Conservation (phyloP, 2,797 vertebrate genomes). For the Sebastes miniatus region DNA sequence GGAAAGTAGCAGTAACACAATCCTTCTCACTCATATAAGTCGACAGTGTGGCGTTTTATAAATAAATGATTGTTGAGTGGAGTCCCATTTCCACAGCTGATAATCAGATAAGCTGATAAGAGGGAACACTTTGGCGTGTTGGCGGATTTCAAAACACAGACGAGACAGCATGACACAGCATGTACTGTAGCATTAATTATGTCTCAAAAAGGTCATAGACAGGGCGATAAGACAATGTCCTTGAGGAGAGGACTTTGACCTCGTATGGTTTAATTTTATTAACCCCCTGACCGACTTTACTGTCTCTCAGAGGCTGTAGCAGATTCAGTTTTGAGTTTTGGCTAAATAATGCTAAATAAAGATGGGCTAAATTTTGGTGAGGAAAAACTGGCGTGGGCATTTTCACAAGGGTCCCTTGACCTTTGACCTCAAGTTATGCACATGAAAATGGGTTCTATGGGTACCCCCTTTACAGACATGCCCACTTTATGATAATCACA, state of each 20-base stretch:
- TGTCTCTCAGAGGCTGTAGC: no score
- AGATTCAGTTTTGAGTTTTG: no score
- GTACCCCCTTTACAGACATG: no score
- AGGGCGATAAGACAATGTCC: background rate
- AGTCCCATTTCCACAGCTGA: background rate
- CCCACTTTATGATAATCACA: no score
- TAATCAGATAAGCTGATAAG: conserved; percentile 28
- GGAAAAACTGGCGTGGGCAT: no score
- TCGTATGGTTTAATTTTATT: background rate
- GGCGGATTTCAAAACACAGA: background rate
- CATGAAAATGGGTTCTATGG: no score
- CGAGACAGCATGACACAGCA: background rate
- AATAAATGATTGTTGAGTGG: conserved; percentile 21
- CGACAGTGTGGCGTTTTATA: background rate
- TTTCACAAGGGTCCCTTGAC: no score
- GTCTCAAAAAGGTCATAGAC: background rate
- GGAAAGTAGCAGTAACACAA: background rate
- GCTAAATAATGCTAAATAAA: no score
- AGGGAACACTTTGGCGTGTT: background rate
- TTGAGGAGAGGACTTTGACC: background rate
- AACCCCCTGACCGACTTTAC: background rate
- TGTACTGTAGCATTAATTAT: background rate
- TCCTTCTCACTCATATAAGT: background rate
- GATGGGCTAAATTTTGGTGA: no score
- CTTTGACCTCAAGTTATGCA: no score